A percentile compares a stretch with the other conserved stretches of the same genome.
Evolutionary conservation across 2,113 vertebrate genomes (phyloP).

Genomic region (Nothoprocta pentlandii): DNA sequence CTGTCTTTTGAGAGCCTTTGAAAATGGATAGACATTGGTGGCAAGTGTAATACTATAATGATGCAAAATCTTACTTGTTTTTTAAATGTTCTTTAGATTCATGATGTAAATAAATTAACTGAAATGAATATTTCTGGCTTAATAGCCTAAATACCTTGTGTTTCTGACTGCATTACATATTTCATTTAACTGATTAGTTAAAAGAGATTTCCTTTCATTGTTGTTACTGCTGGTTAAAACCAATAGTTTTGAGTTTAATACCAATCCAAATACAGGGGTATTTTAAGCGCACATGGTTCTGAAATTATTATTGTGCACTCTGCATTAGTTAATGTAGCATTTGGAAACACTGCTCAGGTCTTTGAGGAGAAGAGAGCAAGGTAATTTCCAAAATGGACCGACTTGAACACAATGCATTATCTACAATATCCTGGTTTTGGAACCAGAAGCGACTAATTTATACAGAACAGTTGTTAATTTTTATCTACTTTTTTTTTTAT

Average conservation of each 20-base stretch:
- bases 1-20: not conserved
- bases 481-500: not conserved
- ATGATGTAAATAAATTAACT: not conserved
- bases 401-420: not conserved
- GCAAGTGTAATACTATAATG: not conserved
- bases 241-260: not conserved
- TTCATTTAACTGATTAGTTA: not conserved
- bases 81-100: not conserved
- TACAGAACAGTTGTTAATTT: not conserved
- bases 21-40: not conserved
- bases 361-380: not conserved
- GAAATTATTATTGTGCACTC: not conserved
- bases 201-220: not conserved
- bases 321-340: not conserved
- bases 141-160: not conserved
- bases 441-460: not conserved
- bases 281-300: not conserved
- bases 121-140: not conserved
- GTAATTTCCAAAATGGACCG: not conserved
- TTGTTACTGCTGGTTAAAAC: not conserved
- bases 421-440: not conserved
- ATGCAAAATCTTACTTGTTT: not conserved
- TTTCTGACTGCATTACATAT: not conserved
- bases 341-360: not conserved
- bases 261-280: rapidly evolving